Evolutionary conservation across 2,888 invertebrate genomes (phyloP), one percentile per base, ranked within the genome.

Genomic region (Drosophila colorata): DNA sequence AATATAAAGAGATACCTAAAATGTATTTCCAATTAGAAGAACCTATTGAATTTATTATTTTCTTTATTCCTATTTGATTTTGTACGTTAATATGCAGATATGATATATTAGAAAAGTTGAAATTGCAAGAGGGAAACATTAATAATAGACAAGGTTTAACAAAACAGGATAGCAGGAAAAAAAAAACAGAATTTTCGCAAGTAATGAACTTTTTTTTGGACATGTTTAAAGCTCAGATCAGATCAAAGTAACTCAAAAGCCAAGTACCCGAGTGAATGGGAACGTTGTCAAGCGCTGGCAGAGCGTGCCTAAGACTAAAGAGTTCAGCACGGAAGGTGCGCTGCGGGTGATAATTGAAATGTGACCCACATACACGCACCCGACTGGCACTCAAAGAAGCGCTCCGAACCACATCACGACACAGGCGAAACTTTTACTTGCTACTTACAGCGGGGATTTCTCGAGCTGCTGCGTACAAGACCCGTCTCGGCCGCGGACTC

Each of bases 341-440:
- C 76, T 69, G 59, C 78, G 81, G 82, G 85, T 86, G 85, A 87
- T 86, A 86, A 86, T 86, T 86, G 85, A 82, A 69, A 72, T 69
- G 71, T 85, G 85, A 86, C 85, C 85, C 85, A 86, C 66, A 85
- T 87, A 68, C 70, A 67, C 58, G 56, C 40, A 72, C 64, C 78
- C 79, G 56, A 23, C 48, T 35, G 16, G 37, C 71, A 71, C 70
- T 80, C 67, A 77, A 37, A 49, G 46, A 43, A 38, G 35, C 7
- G 31, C 5, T 25, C 37, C 25, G 16, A 41, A 51, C 31, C 23
- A 14, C 31, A 31, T 31, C 31, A 13, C 33, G 11, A 33, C 13
- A 33, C 4, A 43, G 16, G 1, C 31, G 20, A 57, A 41, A 43
- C 35, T 51, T 58, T 67, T 55, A 55, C 41, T 52, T 48, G 20